phyloP scores from a whole-genome alignment of 2,888 invertebrate genomes.

The Hedya salicella region DNA sequence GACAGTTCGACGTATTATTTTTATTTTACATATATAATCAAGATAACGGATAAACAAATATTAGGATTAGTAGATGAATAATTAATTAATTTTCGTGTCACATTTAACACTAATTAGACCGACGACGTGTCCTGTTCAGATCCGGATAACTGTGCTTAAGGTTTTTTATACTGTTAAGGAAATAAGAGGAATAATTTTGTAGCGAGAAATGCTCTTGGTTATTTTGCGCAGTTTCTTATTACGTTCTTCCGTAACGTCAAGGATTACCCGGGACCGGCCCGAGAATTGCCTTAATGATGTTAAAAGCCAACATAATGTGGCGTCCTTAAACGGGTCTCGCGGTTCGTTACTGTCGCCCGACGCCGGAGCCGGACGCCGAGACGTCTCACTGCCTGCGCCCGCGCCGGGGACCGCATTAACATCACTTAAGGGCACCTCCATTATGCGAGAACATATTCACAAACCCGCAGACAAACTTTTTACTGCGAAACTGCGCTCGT shows the following conservation, averaged over 20 bases:
- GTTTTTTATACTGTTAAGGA: constrained; percentile 11
- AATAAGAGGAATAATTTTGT: constrained; percentile 15
- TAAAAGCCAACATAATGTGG: constrained; percentile 78
- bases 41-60: constrained; percentile 28
- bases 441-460: constrained; percentile 62
- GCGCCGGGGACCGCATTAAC: constrained; percentile 62
- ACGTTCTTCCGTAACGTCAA: constrained; percentile 51
- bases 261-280: constrained; percentile 57
- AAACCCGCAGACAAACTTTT: constrained; percentile 47
- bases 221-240: constrained; percentile 43
- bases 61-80: constrained; percentile 29
- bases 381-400: constrained; percentile 76
- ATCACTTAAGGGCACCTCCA: constrained; percentile 55
- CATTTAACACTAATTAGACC: constrained; percentile 20
- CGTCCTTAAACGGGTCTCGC: constrained; percentile 71
- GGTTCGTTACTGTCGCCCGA: constrained; percentile 78
- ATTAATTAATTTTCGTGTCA: constrained; percentile 8
- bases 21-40: constrained; percentile 16
- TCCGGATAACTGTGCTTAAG: constrained; percentile 4
- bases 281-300: constrained; percentile 75
- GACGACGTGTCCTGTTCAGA: constrained; percentile 20
- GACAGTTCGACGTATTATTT: constrained; percentile 26
- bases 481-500: constrained; percentile 52
- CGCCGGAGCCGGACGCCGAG: constrained; percentile 54
- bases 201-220: constrained; percentile 25